Evolutionary conservation across 35 echinoderm and acorn worm genomes (phyloP).

Genomic region (Anneissia japonica): DNA sequence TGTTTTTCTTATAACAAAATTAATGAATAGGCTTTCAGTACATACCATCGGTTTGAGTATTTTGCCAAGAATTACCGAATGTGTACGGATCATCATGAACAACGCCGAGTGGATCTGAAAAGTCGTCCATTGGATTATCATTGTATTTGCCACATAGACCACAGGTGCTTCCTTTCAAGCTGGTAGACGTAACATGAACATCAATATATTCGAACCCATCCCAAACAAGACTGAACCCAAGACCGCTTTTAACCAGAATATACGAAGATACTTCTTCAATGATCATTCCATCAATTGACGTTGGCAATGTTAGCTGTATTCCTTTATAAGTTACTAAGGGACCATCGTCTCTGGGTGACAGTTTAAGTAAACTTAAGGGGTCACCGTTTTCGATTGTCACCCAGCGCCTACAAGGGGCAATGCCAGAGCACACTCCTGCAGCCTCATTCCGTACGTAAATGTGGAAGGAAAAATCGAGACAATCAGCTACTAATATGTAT

Average conservation of each 20-base stretch:
- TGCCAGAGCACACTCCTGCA: conserved; percentile 11
- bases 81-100: conserved; percentile 28
- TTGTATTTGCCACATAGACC: conserved; percentile 76
- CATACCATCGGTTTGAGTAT: conserved; percentile 9
- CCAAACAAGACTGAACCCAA: conserved; percentile 55
- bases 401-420: conserved; percentile 22
- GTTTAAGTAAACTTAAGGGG: background rate
- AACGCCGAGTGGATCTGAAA: background rate
- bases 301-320: conserved; percentile 16
- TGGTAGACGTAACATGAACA: conserved; percentile 36
- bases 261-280: conserved; percentile 45
- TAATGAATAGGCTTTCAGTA: background rate
- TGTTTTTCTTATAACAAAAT: no score
- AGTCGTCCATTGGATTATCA: conserved; percentile 43
- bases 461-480: conserved; percentile 33
- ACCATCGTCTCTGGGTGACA: conserved; percentile 20
- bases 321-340: conserved; percentile 2
- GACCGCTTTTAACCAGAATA: conserved; percentile 60
- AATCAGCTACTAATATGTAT: conserved; percentile 45
- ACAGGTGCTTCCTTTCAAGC: conserved; percentile 18
- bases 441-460: conserved; percentile 52
- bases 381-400: conserved; percentile 51
- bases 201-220: conserved; percentile 39
- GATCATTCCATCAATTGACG: conserved; percentile 24
- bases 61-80: conserved; percentile 57